Conservation (phyloP, 1,140 invertebrate species). For the Calephelis virginiensis region DNA sequence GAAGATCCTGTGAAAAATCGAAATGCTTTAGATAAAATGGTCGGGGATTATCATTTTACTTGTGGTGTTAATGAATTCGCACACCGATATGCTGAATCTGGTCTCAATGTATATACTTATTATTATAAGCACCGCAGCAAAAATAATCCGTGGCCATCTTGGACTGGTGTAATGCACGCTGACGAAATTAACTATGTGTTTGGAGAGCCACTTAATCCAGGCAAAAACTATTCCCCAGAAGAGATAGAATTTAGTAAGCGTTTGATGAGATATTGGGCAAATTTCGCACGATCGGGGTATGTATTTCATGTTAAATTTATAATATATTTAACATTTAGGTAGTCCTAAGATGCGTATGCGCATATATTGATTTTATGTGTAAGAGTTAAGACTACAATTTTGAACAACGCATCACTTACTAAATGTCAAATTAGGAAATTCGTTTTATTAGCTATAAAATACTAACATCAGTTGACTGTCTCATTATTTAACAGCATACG, state of each 20-base stretch:
- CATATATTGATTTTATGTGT: no score
- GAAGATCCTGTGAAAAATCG: slow-evolving; percentile 91
- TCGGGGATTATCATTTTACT: slow-evolving; percentile 98
- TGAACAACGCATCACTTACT: no score
- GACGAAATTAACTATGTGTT: slow-evolving; percentile 98
- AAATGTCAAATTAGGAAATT: no score
- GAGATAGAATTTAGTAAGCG: slow-evolving; percentile 90
- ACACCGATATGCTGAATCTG: slow-evolving; percentile 90
- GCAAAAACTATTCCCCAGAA: slow-evolving; percentile 86
- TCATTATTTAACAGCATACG: no score
- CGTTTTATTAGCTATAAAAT: no score
- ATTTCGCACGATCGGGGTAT: slow-evolving; percentile 96
- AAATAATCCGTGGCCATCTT: slow-evolving; percentile 94
- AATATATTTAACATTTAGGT: not conserved
- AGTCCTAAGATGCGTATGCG: no score
- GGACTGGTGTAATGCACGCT: slow-evolving; percentile 97
- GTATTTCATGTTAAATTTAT: slow-evolving; percentile 34
- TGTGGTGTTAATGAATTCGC: slow-evolving; percentile 96
- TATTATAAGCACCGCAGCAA: slow-evolving; percentile 94
- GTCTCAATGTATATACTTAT: slow-evolving; percentile 96
- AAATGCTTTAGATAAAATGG: slow-evolving; percentile 93
- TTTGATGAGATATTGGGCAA: slow-evolving; percentile 97
- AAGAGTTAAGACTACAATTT: no score
- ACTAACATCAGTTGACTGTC: no score
- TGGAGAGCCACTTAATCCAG: slow-evolving; percentile 92